These are phyloP conservation scores for Eueremaeus valkanovi DNA, from an alignment of 2,888 invertebrate genomes.

Conservation along the genomic window DNA sequence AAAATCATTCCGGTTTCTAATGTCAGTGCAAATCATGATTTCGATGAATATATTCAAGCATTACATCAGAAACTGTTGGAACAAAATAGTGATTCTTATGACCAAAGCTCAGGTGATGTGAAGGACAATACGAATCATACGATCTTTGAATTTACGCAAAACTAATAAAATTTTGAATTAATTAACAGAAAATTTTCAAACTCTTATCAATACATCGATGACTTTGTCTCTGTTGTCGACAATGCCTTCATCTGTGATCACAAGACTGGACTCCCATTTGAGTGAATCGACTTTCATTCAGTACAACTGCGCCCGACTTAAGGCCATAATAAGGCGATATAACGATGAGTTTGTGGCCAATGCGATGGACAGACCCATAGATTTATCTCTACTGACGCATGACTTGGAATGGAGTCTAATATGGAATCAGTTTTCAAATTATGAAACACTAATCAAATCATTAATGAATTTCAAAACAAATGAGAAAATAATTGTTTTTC, in stretches of 20 bases:
- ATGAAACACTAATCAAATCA: not conserved
- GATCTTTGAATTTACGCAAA: too few species aligned
- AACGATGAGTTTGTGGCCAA: not conserved
- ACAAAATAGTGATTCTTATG: not conserved
- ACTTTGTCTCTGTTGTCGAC: not conserved
- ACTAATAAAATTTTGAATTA: not conserved
- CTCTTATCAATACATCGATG: not conserved
- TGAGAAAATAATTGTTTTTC: not conserved
- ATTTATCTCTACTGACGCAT: conserved; percentile 1
- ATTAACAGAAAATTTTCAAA: conserved; percentile 50
- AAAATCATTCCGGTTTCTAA: not conserved
- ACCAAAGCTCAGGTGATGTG: not conserved
- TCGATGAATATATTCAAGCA: not conserved
- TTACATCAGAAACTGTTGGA: not conserved
- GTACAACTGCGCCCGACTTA: conserved; percentile 38
- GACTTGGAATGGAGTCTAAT: conserved; percentile 35
- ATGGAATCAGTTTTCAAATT: not conserved
- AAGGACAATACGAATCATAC: not conserved
- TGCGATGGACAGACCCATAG: not conserved
- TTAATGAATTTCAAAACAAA: too few species aligned
- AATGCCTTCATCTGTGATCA: not conserved
- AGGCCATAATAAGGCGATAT: conserved; percentile 14
- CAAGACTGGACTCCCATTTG: not conserved
- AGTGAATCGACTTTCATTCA: conserved; percentile 35
- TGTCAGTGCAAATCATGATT: not conserved